Conservation (phyloP, 1,140 invertebrate genomes). For the Heterodera carotae region DNA sequence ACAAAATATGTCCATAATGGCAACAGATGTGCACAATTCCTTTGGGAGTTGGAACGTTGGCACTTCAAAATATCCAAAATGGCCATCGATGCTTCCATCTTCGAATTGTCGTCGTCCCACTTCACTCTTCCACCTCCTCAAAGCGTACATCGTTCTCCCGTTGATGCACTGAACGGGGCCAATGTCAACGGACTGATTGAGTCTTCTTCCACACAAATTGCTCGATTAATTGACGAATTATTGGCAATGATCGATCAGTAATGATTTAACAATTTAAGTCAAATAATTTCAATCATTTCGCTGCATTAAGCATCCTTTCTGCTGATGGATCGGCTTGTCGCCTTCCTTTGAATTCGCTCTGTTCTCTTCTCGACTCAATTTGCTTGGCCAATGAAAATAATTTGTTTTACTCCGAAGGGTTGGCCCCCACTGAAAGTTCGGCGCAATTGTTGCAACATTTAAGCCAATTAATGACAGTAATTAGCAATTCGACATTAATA, state of each 20-base stretch:
- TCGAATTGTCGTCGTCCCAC: too few species aligned
- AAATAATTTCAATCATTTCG: too few species aligned
- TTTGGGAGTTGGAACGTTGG: conserved; percentile 29
- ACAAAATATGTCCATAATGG: background rate
- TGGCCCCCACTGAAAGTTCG: conserved; percentile 18
- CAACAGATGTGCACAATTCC: conserved; percentile 9
- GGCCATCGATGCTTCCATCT: conserved; percentile 15
- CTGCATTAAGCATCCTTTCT: conserved; percentile 1
- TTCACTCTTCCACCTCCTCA: background rate
- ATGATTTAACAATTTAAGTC: background rate
- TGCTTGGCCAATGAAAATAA: conserved; percentile 12
- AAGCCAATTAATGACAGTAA: background rate
- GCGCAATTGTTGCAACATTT: conserved; percentile 21
- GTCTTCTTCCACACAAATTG: conserved; percentile 1
- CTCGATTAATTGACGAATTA: conserved; percentile 13
- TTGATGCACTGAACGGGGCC: background rate
- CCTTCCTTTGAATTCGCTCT: conserved; percentile 15
- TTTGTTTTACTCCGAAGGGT: conserved; percentile 11
- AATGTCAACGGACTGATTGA: background rate
- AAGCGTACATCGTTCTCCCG: background rate
- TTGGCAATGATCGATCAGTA: conserved; percentile 20
- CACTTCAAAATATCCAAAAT: conserved; percentile 22
- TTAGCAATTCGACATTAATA: background rate
- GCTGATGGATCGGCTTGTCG: background rate
- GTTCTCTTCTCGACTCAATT: conserved; percentile 8